Percentiles rank a stretch among this genome's conserved stretches.
Conservation (phyloP, 1,140 invertebrate species). For the Pogonognathellus flavescens region DNA sequence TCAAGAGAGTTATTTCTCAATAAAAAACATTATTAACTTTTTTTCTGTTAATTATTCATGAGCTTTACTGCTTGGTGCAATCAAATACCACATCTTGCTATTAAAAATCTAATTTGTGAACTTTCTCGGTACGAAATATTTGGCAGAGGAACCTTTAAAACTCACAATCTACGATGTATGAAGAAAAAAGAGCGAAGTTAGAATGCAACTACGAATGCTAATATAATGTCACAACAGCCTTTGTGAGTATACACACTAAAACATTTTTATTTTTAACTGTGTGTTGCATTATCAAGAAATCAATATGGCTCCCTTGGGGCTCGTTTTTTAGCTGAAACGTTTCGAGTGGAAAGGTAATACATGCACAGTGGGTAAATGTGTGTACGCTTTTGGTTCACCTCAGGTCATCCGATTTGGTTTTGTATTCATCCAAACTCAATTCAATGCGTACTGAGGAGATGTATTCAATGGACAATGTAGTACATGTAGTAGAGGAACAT, state of each 20-base stretch:
- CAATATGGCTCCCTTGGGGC: slow-evolving; percentile 3
- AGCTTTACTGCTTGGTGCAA: not conserved
- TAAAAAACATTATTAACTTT: slow-evolving; percentile 47
- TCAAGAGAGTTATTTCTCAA: slow-evolving; percentile 36
- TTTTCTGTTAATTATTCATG: slow-evolving; percentile 37
- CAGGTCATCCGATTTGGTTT: not conserved
- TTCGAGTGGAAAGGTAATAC: not conserved
- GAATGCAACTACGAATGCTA: not conserved
- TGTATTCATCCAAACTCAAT: not conserved
- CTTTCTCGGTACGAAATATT: not conserved
- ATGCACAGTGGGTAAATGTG: not conserved
- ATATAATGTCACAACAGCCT: not conserved
- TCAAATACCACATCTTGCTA: not conserved
- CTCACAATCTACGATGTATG: not conserved
- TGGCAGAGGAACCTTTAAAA: not conserved
- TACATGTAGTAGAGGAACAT: too few species aligned
- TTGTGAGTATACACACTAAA: too few species aligned
- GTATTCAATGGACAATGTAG: too few species aligned
- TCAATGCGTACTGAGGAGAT: too few species aligned
- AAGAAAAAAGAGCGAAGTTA: not conserved
- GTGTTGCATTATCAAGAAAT: slow-evolving; percentile 24
- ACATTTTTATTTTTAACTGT: slow-evolving; percentile 12
- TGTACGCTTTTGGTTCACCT: not conserved
- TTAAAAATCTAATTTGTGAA: not conserved
- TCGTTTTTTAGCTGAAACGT: not conserved